These are phyloP conservation scores for Caiman crocodilus DNA, from an alignment of 2,797 vertebrate genomes.

Conservation along the genomic window DNA sequence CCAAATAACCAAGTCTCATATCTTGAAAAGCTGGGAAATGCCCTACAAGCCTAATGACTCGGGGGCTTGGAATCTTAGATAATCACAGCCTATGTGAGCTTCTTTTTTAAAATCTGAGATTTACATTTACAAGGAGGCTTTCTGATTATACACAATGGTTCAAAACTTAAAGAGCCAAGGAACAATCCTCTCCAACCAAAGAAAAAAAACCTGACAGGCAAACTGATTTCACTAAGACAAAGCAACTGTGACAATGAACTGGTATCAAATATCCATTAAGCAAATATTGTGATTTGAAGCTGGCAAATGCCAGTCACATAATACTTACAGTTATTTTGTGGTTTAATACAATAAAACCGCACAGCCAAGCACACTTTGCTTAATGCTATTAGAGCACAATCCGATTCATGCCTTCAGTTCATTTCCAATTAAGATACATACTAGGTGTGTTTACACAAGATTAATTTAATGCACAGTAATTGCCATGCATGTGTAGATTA, in stretches of 20 bases:
- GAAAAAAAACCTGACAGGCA: not conserved
- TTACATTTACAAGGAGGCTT: rapidly evolving
- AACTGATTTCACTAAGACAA: not conserved
- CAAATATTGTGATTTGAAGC: not conserved
- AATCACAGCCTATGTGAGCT: rapidly evolving
- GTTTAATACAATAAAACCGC: not conserved
- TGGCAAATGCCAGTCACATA: rapidly evolving
- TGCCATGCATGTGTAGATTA: too few relatives aligned
- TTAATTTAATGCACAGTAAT: too few relatives aligned
- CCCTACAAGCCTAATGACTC: not conserved
- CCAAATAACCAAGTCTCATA: not conserved
- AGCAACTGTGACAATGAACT: rapidly evolving
- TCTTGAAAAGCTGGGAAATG: not conserved
- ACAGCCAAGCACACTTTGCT: not conserved
- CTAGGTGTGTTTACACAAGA: too few relatives aligned
- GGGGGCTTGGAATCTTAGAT: not conserved
- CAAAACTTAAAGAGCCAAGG: rapidly evolving
- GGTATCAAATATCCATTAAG: not conserved
- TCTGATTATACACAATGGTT: not conserved
- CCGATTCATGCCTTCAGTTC: not conserved
- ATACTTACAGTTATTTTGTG: not conserved
- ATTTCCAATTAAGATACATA: not conserved
- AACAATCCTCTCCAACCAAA: not conserved
- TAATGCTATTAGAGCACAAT: rapidly evolving
- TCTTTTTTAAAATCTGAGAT: not conserved